Evolutionary conservation across 2,113 vertebrate species (phyloP).

Genomic region (Uria lomvia): DNA sequence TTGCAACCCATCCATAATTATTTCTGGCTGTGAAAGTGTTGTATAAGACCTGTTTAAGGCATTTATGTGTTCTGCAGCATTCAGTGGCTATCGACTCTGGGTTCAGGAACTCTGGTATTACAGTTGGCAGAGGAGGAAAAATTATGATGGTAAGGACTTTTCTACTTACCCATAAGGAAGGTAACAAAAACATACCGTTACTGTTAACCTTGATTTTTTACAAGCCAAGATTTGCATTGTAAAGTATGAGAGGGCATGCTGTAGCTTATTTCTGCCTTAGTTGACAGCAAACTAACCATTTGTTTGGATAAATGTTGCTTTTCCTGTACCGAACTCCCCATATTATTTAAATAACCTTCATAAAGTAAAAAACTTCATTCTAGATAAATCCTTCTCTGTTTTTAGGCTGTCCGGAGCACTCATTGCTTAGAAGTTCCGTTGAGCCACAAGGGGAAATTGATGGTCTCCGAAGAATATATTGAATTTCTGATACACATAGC

Average conservation of each 20-base stretch:
- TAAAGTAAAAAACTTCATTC: neutral
- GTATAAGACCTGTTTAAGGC: neutral
- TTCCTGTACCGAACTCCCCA: neutral
- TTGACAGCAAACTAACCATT: neutral
- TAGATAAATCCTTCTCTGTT: neutral
- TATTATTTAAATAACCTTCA: neutral
- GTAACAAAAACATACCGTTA: accelerated
- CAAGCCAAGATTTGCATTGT: neutral
- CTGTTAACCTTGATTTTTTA: neutral
- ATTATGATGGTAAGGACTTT: slow-evolving; percentile 82
- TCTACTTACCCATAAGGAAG: neutral
- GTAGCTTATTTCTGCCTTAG: neutral
- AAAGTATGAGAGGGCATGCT: neutral
- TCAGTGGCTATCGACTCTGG: slow-evolving; percentile 84
- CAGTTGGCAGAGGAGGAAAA: slow-evolving; percentile 88
- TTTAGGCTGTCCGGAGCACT: slow-evolving; percentile 90
- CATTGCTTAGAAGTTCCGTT: slow-evolving; percentile 93
- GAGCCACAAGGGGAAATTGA: slow-evolving; percentile 77
- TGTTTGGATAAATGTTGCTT: neutral
- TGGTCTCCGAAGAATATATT: slow-evolving; percentile 87
- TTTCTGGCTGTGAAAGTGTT: neutral
- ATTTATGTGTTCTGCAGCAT: slow-evolving; percentile 75
- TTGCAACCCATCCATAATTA: neutral
- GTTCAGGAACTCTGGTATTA: slow-evolving; percentile 95
- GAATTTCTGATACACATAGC: slow-evolving; percentile 81